Conservation (phyloP, 2,797 vertebrate species). For the Cyclura pinguis region DNA sequence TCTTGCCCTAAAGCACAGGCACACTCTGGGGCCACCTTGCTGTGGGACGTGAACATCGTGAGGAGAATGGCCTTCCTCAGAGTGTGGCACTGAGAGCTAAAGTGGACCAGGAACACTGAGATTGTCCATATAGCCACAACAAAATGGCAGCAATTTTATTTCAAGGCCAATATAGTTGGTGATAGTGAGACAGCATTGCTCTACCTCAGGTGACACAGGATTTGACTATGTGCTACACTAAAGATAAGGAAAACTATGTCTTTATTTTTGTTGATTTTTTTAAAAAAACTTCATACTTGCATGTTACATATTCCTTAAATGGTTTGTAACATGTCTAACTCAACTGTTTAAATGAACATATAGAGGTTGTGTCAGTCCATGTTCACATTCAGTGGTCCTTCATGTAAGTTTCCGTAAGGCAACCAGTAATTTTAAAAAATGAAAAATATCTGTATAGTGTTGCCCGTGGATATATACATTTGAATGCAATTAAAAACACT, state of each 20-base stretch:
- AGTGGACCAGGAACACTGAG: neutral
- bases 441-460: conserved; percentile 41
- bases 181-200: too few relatives aligned
- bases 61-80: neutral
- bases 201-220: too few relatives aligned
- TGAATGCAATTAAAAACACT: too few relatives aligned
- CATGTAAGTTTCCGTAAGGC: conserved; percentile 71
- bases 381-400: conserved; percentile 72
- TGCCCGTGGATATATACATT: neutral
- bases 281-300: conserved; percentile 40
- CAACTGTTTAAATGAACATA: conserved; percentile 70
- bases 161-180: too few relatives aligned
- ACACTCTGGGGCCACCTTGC: neutral
- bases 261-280: conserved; percentile 64
- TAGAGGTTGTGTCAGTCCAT: conserved; percentile 52
- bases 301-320: conserved; percentile 55
- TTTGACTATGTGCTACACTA: conserved; percentile 40
- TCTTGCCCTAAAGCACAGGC: neutral
- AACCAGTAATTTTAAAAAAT: conserved; percentile 64
- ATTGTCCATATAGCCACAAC: too few relatives aligned
- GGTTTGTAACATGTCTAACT: conserved; percentile 68
- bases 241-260: conserved; percentile 42
- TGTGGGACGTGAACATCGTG: neutral
- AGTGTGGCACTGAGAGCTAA: neutral
- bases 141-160: too few relatives aligned